phyloP scores from a whole-genome alignment of 2,888 invertebrate genomes.

The Rhogogaster chlorosoma region DNA sequence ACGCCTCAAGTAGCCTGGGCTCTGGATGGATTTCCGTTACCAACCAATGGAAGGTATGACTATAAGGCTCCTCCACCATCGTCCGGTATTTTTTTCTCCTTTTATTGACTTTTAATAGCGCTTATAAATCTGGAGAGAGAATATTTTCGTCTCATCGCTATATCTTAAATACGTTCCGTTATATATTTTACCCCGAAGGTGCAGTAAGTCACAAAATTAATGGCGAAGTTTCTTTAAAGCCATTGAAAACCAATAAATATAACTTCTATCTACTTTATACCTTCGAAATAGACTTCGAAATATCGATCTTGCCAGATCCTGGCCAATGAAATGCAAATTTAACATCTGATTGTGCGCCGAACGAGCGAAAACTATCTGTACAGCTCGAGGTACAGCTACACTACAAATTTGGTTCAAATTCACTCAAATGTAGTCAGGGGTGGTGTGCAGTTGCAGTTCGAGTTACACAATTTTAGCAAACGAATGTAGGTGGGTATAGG shows the following conservation, averaged over 20 bases:
- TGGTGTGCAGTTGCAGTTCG: not conserved
- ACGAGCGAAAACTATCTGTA: not conserved
- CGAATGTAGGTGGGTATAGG: not conserved
- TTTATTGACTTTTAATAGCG: slow-evolving; percentile 1
- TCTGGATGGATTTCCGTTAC: slow-evolving; percentile 86
- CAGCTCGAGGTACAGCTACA: not conserved
- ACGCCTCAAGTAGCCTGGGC: slow-evolving; percentile 89
- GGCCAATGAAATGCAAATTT: not conserved
- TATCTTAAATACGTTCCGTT: too few relatives aligned
- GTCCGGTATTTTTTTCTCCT: not conserved
- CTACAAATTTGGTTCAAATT: not conserved
- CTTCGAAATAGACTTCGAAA: not conserved
- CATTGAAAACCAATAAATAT: not conserved
- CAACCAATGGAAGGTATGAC: slow-evolving; percentile 79
- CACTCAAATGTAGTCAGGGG: not conserved
- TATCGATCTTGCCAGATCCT: not conserved
- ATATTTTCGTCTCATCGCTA: not conserved
- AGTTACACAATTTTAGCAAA: slow-evolving; percentile 12
- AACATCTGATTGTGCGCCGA: not conserved
- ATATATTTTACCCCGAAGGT: not conserved
- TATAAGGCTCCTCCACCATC: not conserved
- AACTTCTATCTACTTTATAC: not conserved
- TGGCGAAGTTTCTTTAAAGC: not conserved
- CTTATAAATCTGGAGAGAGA: not conserved
- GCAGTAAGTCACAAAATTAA: not conserved